A percentile compares a stretch with the other conserved stretches of the same genome.
Conservation (phyloP, 2,113 vertebrate species). For the Muntiacus reevesi region DNA sequence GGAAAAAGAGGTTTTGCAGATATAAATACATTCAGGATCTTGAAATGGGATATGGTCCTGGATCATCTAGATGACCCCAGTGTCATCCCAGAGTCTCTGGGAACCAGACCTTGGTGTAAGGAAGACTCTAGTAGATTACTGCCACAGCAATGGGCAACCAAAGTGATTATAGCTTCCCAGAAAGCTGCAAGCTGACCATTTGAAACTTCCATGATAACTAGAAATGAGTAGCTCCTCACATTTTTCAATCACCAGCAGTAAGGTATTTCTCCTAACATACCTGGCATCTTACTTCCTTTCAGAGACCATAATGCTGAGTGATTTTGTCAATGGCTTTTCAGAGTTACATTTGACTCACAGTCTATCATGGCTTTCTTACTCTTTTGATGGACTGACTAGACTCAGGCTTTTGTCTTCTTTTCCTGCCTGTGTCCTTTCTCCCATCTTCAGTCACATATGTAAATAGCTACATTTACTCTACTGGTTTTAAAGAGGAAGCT, state of each 20-base stretch:
- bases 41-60: background rate
- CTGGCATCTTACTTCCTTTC: conserved; percentile 51
- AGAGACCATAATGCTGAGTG: conserved; percentile 52
- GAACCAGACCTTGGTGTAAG: background rate
- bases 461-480: background rate
- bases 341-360: background rate
- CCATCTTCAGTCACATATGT: background rate
- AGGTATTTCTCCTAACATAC: conserved; percentile 57
- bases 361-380: background rate
- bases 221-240: background rate
- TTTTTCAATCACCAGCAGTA: background rate
- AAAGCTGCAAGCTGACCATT: background rate
- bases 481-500: background rate
- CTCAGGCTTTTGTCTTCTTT: background rate
- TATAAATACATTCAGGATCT: background rate
- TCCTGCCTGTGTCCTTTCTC: background rate
- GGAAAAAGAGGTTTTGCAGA: background rate
- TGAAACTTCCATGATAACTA: background rate
- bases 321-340: conserved; percentile 56
- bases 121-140: background rate
- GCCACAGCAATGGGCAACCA: background rate
- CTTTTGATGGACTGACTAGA: background rate
- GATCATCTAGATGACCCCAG: background rate
- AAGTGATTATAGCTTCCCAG: background rate
- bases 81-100: background rate